Conservation (phyloP, 2,888 invertebrate species). For the Seladonia tumulorum region DNA sequence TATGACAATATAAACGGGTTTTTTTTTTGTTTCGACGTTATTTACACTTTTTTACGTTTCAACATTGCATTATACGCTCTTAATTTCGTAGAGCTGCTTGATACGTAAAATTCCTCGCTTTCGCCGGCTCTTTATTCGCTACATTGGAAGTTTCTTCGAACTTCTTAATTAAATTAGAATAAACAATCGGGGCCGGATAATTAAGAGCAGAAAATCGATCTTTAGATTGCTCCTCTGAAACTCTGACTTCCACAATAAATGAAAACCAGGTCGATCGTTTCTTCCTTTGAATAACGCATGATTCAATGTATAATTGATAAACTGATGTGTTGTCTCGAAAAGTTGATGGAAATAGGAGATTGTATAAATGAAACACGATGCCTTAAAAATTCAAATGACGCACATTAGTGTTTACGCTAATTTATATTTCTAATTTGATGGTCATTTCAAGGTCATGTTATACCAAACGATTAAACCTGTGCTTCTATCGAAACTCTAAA, state of each 20-base stretch:
- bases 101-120: background rate
- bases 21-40: background rate
- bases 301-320: background rate
- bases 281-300: background rate
- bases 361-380: slow-evolving; percentile 1
- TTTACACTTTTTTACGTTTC: too few relatives aligned
- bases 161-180: background rate
- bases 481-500: background rate
- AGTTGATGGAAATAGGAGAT: background rate
- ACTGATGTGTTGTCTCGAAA: background rate
- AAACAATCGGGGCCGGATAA: background rate
- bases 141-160: background rate
- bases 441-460: background rate
- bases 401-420: background rate
- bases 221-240: background rate
- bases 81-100: background rate
- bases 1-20: background rate
- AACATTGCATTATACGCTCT: background rate
- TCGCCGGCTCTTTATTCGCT: background rate
- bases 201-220: background rate
- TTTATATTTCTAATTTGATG: background rate
- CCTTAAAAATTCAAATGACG: background rate
- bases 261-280: background rate
- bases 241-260: background rate
- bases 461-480: background rate